Evolutionary conservation across 2,113 vertebrate genomes (phyloP).

Genomic region (Podilymbus podiceps): DNA sequence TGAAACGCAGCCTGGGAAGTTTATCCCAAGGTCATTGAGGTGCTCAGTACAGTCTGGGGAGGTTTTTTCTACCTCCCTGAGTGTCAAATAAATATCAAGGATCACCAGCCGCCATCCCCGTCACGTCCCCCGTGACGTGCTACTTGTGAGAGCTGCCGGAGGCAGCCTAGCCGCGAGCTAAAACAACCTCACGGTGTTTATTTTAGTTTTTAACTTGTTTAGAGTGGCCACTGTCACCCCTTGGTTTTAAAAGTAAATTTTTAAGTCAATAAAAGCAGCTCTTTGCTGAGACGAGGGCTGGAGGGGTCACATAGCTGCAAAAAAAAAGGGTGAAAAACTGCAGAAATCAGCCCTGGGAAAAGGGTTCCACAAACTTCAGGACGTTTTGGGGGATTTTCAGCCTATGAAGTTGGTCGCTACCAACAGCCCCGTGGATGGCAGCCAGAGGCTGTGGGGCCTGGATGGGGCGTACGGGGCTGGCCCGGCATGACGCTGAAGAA

Average conservation of each 20-base stretch:
- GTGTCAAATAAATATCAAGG: background rate
- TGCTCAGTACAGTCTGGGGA: background rate
- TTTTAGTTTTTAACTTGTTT: background rate
- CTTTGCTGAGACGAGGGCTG: background rate
- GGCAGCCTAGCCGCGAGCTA: background rate
- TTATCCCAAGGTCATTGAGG: background rate
- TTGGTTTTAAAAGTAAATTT: background rate
- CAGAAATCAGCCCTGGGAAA: background rate
- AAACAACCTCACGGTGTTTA: background rate
- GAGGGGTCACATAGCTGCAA: rapidly evolving
- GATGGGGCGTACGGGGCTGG: rapidly evolving
- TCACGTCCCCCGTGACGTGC: rapidly evolving
- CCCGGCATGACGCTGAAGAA: background rate
- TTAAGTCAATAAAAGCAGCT: background rate
- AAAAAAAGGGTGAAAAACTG: background rate
- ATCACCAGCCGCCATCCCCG: rapidly evolving
- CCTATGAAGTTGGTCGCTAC: background rate
- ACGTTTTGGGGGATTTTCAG: background rate
- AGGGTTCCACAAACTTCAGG: background rate
- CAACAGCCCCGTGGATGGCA: too few species aligned
- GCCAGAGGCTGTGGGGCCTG: too few species aligned
- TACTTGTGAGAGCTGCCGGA: background rate
- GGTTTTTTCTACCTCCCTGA: background rate
- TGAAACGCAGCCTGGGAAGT: background rate
- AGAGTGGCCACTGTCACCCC: rapidly evolving